Conservation (phyloP, 2,797 vertebrate species). For the Syngnathus acus region DNA sequence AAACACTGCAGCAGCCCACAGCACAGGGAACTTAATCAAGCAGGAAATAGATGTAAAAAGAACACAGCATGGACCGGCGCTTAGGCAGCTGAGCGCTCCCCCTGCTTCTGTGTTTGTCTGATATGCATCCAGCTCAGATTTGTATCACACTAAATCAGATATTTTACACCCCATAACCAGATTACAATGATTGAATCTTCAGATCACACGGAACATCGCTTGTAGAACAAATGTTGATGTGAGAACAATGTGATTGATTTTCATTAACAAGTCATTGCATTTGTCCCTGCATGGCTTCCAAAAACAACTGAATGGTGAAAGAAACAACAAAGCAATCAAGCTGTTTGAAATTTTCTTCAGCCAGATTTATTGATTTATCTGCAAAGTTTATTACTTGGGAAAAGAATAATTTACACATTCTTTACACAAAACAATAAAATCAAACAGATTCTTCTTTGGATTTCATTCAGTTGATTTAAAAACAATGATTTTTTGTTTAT, state of each 20-base stretch:
- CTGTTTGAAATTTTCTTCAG: no score
- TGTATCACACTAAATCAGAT: constrained; percentile 15
- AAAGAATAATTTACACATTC: no score
- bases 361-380: no score
- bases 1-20: constrained; percentile 44
- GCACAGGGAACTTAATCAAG: constrained; percentile 57
- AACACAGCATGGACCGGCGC: constrained; percentile 38
- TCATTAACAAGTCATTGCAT: background rate
- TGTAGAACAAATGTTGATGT: background rate
- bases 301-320: background rate
- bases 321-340: background rate
- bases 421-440: no score
- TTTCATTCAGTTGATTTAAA: background rate
- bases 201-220: background rate
- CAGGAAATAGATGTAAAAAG: constrained; percentile 56
- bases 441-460: background rate
- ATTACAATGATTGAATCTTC: background rate
- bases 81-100: constrained; percentile 28
- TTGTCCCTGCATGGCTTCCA: background rate
- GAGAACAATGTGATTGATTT: background rate
- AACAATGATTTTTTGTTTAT: constrained; percentile 1
- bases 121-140: constrained; percentile 28
- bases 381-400: background rate
- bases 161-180: background rate
- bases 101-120: constrained; percentile 33